Base-by-base conservation (phyloP, 1,140 invertebrate genomes). In the Drosophila miranda region DNA sequence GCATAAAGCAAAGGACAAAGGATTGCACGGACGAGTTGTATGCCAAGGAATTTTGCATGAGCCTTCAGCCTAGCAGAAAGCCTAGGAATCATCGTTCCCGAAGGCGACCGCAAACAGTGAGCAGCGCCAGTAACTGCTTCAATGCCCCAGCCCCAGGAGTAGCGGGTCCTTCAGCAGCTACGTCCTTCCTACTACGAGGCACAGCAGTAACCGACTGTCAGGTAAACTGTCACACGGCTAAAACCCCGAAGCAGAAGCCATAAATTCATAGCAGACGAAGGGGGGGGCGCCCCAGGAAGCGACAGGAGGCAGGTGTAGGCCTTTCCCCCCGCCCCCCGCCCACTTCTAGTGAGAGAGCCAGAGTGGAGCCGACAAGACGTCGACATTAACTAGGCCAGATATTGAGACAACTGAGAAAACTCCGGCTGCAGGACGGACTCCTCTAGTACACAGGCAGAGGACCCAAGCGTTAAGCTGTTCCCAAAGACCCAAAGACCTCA, bases 1-100 rank as follows among this genome's bases (percentile, higher is more conserved):
- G 30, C 38, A 16, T 13, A 16, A 43, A 21, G 28, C 9, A 46
- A 46, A 38, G 68, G 63, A 69, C 66, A 69, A 68, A 68, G 63
- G 62, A 56, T 21, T 30, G 3, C 14, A 38, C 4, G 53, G 49
- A 49, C 63, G 34, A 64, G 67, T 46, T 73, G 80, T 84, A 62
- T 80, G 81, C 73, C 62, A 34, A 74, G 73, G 77, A 84, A 86
- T 81, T 86, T 84, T 86, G 73, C 78, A 84, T 84, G 81, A 84
- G 83, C 73, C 62, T 67, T 64, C 64, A 86, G 79, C 53, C 52
- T 38, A 38, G 34, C 34, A 38, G 34, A 38, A 13, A 38, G 34
- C 34, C 34, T 38, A 13, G 30, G 34, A 38, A 38, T 13, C 34
- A 13, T 38, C 34, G 11, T 13, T 13, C 34, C 41, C 58, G 61